Percentiles rank a stretch among this genome's conserved stretches.
Conservation (phyloP, 2,797 vertebrate species). For the Ataeniobius toweri region DNA sequence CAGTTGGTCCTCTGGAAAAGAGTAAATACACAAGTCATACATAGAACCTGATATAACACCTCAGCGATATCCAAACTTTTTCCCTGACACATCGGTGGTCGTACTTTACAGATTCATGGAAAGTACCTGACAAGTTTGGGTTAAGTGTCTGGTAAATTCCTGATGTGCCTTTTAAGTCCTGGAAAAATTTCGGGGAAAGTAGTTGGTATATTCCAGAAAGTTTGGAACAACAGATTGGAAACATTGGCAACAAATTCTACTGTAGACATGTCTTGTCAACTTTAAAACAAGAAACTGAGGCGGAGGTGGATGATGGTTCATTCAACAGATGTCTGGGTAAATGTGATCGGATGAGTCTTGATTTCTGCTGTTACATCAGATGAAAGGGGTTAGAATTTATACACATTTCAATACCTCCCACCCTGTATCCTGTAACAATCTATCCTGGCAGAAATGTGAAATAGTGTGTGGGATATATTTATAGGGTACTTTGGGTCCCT, state of each 20-base stretch:
- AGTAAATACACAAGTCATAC: conserved; percentile 44
- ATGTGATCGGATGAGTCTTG: background rate
- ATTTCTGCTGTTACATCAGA: background rate
- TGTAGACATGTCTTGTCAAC: background rate
- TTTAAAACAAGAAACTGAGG: background rate
- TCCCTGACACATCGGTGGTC: background rate
- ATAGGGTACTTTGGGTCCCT: background rate
- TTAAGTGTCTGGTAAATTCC: background rate
- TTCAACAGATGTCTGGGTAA: background rate
- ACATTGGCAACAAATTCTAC: background rate
- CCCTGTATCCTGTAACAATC: background rate
- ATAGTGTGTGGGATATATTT: background rate
- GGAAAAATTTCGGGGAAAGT: background rate
- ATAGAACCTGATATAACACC: background rate
- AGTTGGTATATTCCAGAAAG: background rate
- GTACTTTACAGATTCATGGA: background rate
- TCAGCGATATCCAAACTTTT: background rate
- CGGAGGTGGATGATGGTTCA: background rate
- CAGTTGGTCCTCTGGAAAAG: conserved; percentile 91
- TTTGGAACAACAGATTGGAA: background rate
- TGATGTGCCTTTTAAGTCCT: background rate
- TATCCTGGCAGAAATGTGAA: background rate
- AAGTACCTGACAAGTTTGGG: background rate
- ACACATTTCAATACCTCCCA: background rate
- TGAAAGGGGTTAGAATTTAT: background rate